These are phyloP conservation scores for Listronotus bonariensis DNA, from an alignment of 1,140 invertebrate genomes.

Conservation along the genomic window DNA sequence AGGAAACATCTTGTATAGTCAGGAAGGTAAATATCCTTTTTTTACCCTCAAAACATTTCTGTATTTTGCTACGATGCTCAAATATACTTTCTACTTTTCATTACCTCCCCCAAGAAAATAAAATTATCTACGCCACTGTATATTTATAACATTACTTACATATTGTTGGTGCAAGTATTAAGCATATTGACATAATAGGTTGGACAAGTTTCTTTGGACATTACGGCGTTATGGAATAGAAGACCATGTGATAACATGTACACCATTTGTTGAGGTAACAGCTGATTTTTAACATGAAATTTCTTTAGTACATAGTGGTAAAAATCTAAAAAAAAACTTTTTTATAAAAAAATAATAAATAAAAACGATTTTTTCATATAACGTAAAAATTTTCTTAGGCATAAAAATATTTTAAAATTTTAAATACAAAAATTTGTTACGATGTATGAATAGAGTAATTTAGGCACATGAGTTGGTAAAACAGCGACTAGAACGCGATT, in stretches of 20 bases:
- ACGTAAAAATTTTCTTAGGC: not conserved
- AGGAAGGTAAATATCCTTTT: no score
- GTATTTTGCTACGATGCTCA: no score
- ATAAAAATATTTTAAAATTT: no score
- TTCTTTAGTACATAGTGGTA: conserved; percentile 22
- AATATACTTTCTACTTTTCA: no score
- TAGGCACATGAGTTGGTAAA: no score
- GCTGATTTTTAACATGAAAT: conserved; percentile 25
- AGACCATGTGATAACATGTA: conserved; percentile 31
- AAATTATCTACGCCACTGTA: no score
- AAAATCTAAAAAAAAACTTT: conserved; percentile 35
- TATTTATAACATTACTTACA: conserved; percentile 29
- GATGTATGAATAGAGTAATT: no score
- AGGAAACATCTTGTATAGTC: no score
- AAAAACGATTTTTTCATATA: not conserved
- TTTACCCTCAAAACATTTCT: no score
- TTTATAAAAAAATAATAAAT: not conserved
- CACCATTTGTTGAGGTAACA: conserved; percentile 20
- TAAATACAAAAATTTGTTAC: no score
- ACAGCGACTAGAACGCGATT: no score
- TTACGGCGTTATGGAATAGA: conserved; percentile 34
- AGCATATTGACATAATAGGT: conserved; percentile 42
- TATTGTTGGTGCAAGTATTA: conserved; percentile 26
- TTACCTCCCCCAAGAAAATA: no score
- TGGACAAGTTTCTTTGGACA: conserved; percentile 30